Base-by-base conservation (phyloP, 2,888 invertebrate species). In the Allygus modestus region DNA sequence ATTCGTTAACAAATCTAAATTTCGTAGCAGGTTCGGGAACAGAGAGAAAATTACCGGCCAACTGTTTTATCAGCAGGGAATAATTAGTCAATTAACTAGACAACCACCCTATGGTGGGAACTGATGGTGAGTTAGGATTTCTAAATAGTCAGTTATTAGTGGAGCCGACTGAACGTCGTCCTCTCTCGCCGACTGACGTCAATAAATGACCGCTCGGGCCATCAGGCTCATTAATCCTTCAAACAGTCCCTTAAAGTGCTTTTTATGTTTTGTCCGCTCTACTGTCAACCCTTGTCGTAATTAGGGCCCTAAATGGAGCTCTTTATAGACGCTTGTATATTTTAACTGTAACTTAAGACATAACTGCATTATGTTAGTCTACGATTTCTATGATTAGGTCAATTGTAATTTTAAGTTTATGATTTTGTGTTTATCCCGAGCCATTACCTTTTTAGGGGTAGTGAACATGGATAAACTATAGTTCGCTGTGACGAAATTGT, bases 221-320 rank as follows among this genome's bases (percentile, higher is more conserved):
- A 54, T 54, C 54, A 54, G 54, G 20, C 54, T 54, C 54, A 54
- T 54, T 54, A 54, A 54, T 54, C 54, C 54, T 54, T 54, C 54
- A 54, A 54, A 54, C 54, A 15, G 54, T 2, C 54, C 23, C 54
- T 54, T 54, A 54, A 46, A 54, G 54, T 54, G 54, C 54, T 54
- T 54, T 54, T 54, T 54, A 54, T 23, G 54, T 54, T 15, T 20
- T 15, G 20, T 17, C 1, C 17, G 46, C 46, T 46, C 37, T 9
- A 9, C 46, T 46, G 46, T 46, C 46, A 46, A 46, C 46, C 46
- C 15, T 46, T 15, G 15, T 46, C 12, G 46, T 17, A 46, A 46
- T 46, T 46, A 15, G 17, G 4, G 17, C 12, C 46, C 12, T 46
- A 37, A 37, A 37, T 46, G 46, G 46, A 37, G 37, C 12, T 46